Percentiles rank a stretch among this genome's conserved stretches.
Evolutionary conservation across 2,888 invertebrate genomes (phyloP).

Genomic region (Xanthia togata): DNA sequence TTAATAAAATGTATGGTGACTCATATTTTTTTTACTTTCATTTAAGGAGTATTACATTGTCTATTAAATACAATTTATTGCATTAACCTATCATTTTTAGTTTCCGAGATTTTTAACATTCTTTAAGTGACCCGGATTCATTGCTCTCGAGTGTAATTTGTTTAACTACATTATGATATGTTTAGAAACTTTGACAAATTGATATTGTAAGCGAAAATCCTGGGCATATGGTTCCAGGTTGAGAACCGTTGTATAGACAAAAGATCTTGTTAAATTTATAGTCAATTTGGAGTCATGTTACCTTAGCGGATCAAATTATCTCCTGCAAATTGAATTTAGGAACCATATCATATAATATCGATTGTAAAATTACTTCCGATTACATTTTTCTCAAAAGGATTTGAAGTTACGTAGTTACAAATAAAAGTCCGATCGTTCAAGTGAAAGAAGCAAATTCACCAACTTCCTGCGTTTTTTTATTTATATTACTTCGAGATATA

Average conservation of each 20-base stretch:
- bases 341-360: conserved; percentile 3
- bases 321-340: conserved; percentile 33
- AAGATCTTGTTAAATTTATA: conserved; percentile 42
- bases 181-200: neutral
- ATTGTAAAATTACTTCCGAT: conserved; percentile 13
- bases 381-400: neutral
- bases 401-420: neutral
- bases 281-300: conserved; percentile 33
- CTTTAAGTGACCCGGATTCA: too few relatives aligned
- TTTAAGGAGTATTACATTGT: too few relatives aligned
- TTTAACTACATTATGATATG: too few relatives aligned
- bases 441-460: too few relatives aligned
- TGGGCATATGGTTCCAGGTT: conserved; percentile 1
- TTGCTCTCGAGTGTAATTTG: too few relatives aligned
- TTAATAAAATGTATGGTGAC: too few relatives aligned
- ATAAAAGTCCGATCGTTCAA: neutral
- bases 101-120: too few relatives aligned
- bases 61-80: too few relatives aligned
- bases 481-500: too few relatives aligned
- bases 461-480: too few relatives aligned
- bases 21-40: too few relatives aligned
- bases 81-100: too few relatives aligned
- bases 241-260: conserved; percentile 14
- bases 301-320: conserved; percentile 21
- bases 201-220: neutral